These are phyloP conservation scores for Fregata magnificens DNA, from an alignment of 2,113 vertebrate genomes.

Conservation along the genomic window DNA sequence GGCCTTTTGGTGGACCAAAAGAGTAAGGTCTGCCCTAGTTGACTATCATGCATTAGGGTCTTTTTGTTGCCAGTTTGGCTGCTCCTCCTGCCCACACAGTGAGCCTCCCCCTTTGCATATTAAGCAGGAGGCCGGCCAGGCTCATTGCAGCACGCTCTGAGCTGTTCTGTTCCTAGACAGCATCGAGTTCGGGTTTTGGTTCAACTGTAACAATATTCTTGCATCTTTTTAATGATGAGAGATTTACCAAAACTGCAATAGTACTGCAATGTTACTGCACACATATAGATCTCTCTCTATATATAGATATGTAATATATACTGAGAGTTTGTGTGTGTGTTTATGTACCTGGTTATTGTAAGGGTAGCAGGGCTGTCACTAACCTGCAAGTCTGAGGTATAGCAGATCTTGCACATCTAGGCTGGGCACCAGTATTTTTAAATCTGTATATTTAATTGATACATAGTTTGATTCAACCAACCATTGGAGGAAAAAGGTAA, in stretches of 20 bases:
- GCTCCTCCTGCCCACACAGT: not conserved
- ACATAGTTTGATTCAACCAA: not conserved
- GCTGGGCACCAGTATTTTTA: not conserved
- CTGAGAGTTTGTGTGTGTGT: not conserved
- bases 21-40: not conserved
- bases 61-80: not conserved
- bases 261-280: not conserved
- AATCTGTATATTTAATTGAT: not conserved
- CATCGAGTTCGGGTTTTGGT: not conserved
- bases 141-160: accelerated
- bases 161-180: constrained; percentile 10
- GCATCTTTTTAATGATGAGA: not conserved
- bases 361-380: too few relatives aligned
- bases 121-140: not conserved
- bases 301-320: too few relatives aligned
- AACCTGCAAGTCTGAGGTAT: not conserved
- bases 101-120: not conserved
- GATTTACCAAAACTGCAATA: not conserved
- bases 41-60: not conserved
- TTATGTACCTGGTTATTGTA: too few relatives aligned
- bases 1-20: not conserved
- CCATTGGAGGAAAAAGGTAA: not conserved
- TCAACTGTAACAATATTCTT: not conserved
- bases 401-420: not conserved
- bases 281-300: accelerated